Conservation (phyloP, 1,140 invertebrate species). For the Holotrichia oblita region DNA sequence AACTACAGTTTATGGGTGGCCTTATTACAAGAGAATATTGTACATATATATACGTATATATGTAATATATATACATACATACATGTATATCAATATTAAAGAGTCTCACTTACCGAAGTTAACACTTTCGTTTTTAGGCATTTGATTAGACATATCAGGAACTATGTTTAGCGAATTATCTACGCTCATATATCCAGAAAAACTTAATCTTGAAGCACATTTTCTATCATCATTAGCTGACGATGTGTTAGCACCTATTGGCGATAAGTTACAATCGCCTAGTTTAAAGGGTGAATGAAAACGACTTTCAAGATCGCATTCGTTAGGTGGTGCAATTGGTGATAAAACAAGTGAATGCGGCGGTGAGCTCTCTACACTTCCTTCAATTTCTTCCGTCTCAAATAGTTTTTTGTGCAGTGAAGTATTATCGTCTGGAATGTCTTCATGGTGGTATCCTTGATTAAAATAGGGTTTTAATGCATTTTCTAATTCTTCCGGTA, state of each 20-base stretch:
- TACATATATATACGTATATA: too few relatives aligned
- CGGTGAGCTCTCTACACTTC: constrained; percentile 43
- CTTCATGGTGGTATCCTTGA: neutral
- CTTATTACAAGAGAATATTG: too few relatives aligned
- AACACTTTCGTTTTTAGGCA: constrained; percentile 43
- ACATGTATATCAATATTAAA: too few relatives aligned
- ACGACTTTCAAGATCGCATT: constrained; percentile 25
- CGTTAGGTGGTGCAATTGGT: constrained; percentile 45
- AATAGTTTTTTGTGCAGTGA: constrained; percentile 54
- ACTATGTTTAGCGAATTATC: constrained; percentile 48
- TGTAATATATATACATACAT: too few relatives aligned
- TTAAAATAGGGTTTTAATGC: constrained; percentile 67
- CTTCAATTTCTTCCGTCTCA: constrained; percentile 45
- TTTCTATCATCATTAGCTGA: neutral
- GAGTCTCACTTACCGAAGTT: constrained; percentile 41
- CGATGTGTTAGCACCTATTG: constrained; percentile 46
- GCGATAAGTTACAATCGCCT: constrained; percentile 54
- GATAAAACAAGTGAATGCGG: constrained; percentile 51
- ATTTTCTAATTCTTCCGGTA: constrained; percentile 69
- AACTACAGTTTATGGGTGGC: too few relatives aligned
- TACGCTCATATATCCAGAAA: constrained; percentile 52
- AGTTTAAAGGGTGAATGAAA: constrained; percentile 42
- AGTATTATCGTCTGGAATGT: neutral
- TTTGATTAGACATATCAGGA: constrained; percentile 38
- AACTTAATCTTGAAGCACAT: constrained; percentile 49